Evolutionary conservation across 2,113 vertebrate genomes (phyloP).

Genomic region (Planiliza haematocheilus): DNA sequence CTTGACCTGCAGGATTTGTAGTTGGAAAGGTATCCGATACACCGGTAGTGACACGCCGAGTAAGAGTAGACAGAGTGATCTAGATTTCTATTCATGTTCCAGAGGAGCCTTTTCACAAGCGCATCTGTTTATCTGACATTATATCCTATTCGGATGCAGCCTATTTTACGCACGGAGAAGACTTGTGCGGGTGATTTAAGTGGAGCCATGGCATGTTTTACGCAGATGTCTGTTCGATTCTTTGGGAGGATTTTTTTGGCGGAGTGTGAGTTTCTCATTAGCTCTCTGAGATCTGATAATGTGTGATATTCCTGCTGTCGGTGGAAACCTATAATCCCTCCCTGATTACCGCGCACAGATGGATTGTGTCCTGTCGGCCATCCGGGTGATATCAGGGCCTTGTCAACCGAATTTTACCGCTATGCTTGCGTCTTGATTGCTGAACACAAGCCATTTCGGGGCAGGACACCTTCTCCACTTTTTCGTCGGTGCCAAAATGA

Average conservation of each 20-base stretch:
- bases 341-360: conserved; percentile 49
- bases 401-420: conserved; percentile 1
- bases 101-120: background rate
- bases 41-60: conserved; percentile 15
- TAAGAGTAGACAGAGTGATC: conserved; percentile 10
- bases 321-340: conserved; percentile 59
- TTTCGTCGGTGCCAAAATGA: conserved; percentile 56
- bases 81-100: background rate
- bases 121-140: accelerated
- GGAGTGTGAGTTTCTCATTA: background rate
- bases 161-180: conserved; percentile 15
- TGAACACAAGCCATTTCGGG: conserved; percentile 15
- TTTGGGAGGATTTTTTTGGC: background rate
- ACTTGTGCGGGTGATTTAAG: background rate
- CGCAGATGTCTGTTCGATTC: background rate
- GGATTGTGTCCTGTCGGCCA: conserved; percentile 34
- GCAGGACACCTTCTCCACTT: background rate
- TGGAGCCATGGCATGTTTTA: conserved; percentile 29
- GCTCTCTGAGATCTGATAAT: conserved; percentile 20
- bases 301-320: conserved; percentile 36
- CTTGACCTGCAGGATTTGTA: conserved; percentile 70
- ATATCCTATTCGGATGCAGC: no score
- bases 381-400: conserved; percentile 30
- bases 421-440: conserved; percentile 19
- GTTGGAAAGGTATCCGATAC: conserved; percentile 50